A percentile compares a stretch with the other conserved stretches of the same genome.
These are phyloP conservation scores for Tragopan temminckii DNA, from an alignment of 2,797 vertebrate genomes.

Conservation along the genomic window DNA sequence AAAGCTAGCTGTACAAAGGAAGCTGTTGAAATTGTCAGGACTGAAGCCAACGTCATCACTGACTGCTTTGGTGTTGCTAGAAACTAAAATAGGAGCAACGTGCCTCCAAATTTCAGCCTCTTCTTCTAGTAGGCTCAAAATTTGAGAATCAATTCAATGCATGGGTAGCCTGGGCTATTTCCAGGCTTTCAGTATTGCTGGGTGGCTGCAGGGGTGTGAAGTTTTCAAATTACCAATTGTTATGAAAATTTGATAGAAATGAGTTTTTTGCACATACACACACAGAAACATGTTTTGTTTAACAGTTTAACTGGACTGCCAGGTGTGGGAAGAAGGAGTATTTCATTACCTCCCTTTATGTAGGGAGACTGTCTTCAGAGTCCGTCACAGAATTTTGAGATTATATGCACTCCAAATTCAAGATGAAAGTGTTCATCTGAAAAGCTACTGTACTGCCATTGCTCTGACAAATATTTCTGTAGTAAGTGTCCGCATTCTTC, in stretches of 20 bases:
- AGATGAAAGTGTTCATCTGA: background rate
- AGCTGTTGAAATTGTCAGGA: conserved; percentile 52
- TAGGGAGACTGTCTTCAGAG: background rate
- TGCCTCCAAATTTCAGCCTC: conserved; percentile 17
- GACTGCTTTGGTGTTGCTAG: background rate
- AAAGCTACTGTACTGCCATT: background rate
- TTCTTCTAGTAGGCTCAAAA: background rate
- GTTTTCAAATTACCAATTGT: background rate
- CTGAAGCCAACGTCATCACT: background rate
- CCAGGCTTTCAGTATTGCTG: background rate
- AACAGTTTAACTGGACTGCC: background rate
- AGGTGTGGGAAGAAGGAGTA: background rate
- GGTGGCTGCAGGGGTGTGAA: background rate
- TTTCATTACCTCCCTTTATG: background rate
- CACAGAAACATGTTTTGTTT: background rate
- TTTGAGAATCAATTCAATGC: background rate
- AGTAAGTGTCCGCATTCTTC: background rate
- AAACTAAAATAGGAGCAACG: conserved; percentile 28
- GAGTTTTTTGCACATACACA: background rate
- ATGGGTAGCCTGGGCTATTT: background rate
- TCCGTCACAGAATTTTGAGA: background rate
- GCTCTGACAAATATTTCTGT: background rate
- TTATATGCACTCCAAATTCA: background rate
- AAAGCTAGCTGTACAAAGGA: conserved; percentile 25
- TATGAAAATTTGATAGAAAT: background rate